Evolutionary conservation across 2,113 vertebrate species (phyloP).

Genomic region (Nicator chloris): DNA sequence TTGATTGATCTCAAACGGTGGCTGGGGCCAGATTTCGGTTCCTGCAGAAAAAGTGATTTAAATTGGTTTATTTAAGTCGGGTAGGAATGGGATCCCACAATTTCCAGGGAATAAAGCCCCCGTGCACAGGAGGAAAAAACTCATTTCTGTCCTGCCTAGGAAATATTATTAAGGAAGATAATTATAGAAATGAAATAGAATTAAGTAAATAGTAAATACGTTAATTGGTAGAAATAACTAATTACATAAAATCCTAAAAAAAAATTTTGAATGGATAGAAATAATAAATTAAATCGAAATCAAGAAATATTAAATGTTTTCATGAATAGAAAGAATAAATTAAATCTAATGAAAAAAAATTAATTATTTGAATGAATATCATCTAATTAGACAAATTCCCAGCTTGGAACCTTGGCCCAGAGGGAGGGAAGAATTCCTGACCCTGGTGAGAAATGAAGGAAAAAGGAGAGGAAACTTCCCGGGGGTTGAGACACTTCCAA

Average conservation of each 20-base stretch:
- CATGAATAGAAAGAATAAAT: not conserved
- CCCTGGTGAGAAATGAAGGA: not conserved
- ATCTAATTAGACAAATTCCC: not conserved
- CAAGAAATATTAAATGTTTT: not conserved
- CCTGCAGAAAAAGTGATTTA: not conserved
- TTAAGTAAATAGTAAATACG: not conserved
- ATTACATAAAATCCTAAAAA: too few relatives aligned
- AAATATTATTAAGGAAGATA: not conserved
- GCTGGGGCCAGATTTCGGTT: not conserved
- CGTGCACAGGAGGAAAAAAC: not conserved
- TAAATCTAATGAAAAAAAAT: not conserved
- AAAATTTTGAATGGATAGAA: not conserved
- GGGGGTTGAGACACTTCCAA: rapidly evolving
- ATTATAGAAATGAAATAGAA: not conserved
- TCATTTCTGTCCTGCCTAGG: not conserved
- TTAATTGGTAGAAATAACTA: too few relatives aligned
- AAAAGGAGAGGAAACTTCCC: not conserved
- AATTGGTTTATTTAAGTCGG: not conserved
- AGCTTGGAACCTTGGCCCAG: not conserved
- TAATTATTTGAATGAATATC: not conserved
- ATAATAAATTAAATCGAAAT: not conserved
- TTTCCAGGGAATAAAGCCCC: not conserved
- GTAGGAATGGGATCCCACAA: not conserved
- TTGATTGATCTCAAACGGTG: not conserved
- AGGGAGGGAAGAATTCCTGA: not conserved